Percentiles rank a stretch among this genome's conserved stretches.
phyloP scores from a whole-genome alignment of 2,888 invertebrate genomes.

The Caenorhabditis sinica region DNA sequence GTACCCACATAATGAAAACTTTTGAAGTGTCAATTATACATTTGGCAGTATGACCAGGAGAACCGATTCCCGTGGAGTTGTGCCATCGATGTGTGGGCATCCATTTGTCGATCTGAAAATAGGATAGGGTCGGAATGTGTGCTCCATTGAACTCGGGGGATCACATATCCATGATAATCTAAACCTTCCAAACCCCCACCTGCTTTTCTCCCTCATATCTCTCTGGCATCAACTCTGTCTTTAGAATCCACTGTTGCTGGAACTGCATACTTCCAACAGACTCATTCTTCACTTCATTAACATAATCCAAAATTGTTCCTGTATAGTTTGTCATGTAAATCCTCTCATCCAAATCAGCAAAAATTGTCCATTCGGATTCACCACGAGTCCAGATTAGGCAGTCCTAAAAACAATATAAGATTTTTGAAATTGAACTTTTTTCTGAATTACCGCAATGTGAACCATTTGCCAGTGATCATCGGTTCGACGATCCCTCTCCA shows the following conservation, averaged over 20 bases:
- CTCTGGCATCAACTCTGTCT: conserved; percentile 50
- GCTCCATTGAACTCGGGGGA: no score
- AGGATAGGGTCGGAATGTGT: no score
- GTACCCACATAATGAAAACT: conserved; percentile 23
- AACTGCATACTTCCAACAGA: conserved; percentile 36
- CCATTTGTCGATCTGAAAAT: conserved; percentile 20
- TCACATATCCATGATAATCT: no score
- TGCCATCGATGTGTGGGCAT: conserved; percentile 41
- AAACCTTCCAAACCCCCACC: no score
- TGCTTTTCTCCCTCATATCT: conserved; percentile 36
- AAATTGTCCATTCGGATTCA: conserved; percentile 52
- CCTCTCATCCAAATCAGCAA: conserved; percentile 55
- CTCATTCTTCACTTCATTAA: conserved; percentile 18
- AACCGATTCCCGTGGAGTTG: conserved; percentile 27
- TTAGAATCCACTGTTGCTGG: conserved; percentile 60
- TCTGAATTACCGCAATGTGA: conserved; percentile 27
- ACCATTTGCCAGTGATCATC: conserved; percentile 45
- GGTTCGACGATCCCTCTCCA: conserved; percentile 21
- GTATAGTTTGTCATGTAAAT: conserved; percentile 44
- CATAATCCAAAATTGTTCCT: conserved; percentile 42
- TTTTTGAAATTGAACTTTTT: no score
- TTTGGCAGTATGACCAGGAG: conserved; percentile 19
- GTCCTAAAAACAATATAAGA: conserved; percentile 34
- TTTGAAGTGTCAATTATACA: conserved; percentile 13
- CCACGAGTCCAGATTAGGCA: conserved; percentile 14